A percentile compares a stretch with the other conserved stretches of the same genome.
These are phyloP conservation scores for Mya arenaria DNA, from an alignment of 1,140 invertebrate species.

Conservation along the genomic window DNA sequence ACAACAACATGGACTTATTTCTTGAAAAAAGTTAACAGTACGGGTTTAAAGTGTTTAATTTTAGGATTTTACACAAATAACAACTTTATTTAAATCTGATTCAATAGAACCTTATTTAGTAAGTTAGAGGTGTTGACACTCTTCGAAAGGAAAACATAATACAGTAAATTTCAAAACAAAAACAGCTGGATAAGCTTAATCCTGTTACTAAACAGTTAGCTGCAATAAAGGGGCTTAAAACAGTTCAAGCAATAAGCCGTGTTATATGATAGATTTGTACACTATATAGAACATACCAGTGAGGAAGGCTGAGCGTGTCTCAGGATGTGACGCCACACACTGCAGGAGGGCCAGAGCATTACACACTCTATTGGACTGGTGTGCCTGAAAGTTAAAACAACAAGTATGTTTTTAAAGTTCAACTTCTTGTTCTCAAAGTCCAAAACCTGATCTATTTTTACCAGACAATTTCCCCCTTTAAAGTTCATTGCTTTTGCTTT, in stretches of 20 bases:
- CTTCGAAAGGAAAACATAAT: no score
- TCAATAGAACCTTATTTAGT: no score
- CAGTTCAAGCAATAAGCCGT: not conserved
- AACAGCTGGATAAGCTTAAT: not conserved
- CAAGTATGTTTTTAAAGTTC: not conserved
- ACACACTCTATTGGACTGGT: conserved; percentile 94
- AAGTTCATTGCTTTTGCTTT: not conserved
- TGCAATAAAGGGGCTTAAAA: not conserved
- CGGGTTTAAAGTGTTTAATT: no score
- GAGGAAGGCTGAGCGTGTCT: conserved; percentile 96
- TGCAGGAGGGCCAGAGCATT: conserved; percentile 98
- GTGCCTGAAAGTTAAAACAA: conserved; percentile 79
- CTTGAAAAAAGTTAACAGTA: no score
- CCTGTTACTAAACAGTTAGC: not conserved
- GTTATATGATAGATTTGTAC: not conserved
- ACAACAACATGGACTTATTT: no score
- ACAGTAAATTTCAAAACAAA: not conserved
- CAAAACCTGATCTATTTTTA: not conserved
- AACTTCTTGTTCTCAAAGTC: not conserved
- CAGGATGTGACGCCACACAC: conserved; percentile 99
- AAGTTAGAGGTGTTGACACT: no score
- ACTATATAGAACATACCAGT: conserved; percentile 82
- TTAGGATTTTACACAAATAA: no score
- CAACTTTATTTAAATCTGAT: no score
- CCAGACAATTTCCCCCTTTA: not conserved